Base-by-base conservation (phyloP, 64 coral and sea anemone species). In the Pocillopora verrucosa region DNA sequence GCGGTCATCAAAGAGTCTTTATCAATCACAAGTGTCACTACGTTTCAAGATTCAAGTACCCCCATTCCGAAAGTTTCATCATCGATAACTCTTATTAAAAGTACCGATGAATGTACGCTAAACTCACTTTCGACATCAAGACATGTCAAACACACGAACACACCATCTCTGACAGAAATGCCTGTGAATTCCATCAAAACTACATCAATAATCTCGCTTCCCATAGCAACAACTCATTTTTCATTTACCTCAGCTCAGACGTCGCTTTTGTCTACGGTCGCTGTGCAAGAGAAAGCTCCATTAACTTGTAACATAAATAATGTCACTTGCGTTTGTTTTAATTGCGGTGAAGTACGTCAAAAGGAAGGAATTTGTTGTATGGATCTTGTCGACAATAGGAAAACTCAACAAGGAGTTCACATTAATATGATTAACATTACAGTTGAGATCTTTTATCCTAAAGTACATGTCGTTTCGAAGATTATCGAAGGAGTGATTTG, bases 251-350 rank as follows among this genome's bases (percentile, higher is more conserved):
- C 64, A 45, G 82, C 58, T 12, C 82, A 85, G 35, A 10, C 82
- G 10, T 72, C 51, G 38, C 72, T 72, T 3, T 56, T 63, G 20
- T 72, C 41, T 26, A 11, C 65, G 19, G 82, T 85, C 72, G 38
- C 82, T 58, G 22, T 65, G 12, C 64, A 72, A 56, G 65, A 56
- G 11, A 58, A 72, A 57, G 6, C 17, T 57, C 5, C 65, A 56
- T 72, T 85, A 34, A 24, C 64, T 76, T 88, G 92, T 73, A 76
- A 83, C 67, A 36, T 73, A 58, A 78, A 73, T 26, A 72, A 88
- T 63, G 22, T 65, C 34, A 76, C 68, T 7, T 96, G 94, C 41
- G 41, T 92, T 90, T 97, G 95, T 76, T 93, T 82, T 85, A 97
- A 97, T 77, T 97, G 95, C 69, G 37, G 90, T 1, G 76, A 74